A percentile compares a stretch with the other conserved stretches of the same genome.
Conservation (phyloP, 30 jellyfish, hydroid and myxozoan genomes). For the Turritopsis dohrnii region DNA sequence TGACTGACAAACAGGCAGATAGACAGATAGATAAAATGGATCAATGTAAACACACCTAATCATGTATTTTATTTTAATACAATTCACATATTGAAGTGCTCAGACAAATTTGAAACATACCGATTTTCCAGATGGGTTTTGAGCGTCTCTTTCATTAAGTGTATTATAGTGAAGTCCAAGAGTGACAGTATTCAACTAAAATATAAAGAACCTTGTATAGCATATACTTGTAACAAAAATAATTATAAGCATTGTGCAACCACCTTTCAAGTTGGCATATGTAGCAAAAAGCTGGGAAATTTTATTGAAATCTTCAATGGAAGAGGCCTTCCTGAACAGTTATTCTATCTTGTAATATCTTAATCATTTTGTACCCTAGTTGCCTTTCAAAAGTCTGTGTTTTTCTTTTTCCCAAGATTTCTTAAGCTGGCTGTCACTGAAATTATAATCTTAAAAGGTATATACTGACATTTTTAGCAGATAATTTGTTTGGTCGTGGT, state of each 20-base stretch:
- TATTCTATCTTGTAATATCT: too few species aligned
- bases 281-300: too few species aligned
- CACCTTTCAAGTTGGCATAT: too few species aligned
- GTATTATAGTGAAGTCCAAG: neutral
- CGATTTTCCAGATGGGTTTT: neutral
- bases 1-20: too few species aligned
- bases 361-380: neutral
- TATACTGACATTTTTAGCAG: slow-evolving; percentile 10
- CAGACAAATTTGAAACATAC: neutral
- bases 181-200: neutral
- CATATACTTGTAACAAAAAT: neutral
- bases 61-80: neutral
- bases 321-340: too few species aligned
- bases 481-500: neutral
- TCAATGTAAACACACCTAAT: neutral
- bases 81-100: neutral
- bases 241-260: neutral
- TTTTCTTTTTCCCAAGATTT: too few species aligned
- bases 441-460: too few species aligned
- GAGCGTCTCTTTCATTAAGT: neutral
- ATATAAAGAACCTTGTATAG: neutral
- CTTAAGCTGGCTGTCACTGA: too few species aligned
- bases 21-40: too few species aligned
- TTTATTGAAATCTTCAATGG: too few species aligned
- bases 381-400: neutral